A percentile compares a stretch with the other conserved stretches of the same genome.
phyloP scores from a whole-genome alignment of 2,888 invertebrate species.

The Leucophenga montana region DNA sequence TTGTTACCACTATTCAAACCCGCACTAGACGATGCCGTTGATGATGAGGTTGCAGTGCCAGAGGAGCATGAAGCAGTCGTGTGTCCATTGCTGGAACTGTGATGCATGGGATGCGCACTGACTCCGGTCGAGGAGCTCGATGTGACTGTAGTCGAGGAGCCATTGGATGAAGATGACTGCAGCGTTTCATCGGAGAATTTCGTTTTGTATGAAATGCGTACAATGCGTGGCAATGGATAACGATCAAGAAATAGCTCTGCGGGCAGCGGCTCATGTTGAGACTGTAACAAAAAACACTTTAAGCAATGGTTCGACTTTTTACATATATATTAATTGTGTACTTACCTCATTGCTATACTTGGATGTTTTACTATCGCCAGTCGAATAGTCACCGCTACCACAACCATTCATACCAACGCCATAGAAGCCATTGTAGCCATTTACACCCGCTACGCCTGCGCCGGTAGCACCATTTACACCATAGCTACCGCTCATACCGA shows the following conservation, averaged over 20 bases:
- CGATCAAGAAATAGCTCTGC: constrained; percentile 72
- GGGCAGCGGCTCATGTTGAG: constrained; percentile 68
- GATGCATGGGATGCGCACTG: constrained; percentile 40
- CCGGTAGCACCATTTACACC: constrained; percentile 50
- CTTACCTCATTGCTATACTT: constrained; percentile 72
- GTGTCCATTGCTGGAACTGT: constrained; percentile 25
- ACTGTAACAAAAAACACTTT: constrained; percentile 44
- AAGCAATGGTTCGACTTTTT: background rate
- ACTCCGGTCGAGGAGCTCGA: constrained; percentile 58
- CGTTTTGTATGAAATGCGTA: constrained; percentile 67
- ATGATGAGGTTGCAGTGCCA: constrained; percentile 41
- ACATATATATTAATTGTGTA: constrained; percentile 16
- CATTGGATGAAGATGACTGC: constrained; percentile 72
- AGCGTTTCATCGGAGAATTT: constrained; percentile 71
- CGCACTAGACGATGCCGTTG: constrained; percentile 43
- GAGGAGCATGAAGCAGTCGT: constrained; percentile 33
- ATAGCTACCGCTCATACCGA: constrained; percentile 49
- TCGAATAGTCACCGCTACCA: constrained; percentile 69
- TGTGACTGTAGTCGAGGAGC: constrained; percentile 68
- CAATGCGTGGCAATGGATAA: constrained; percentile 70
- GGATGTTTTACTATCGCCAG: constrained; percentile 73
- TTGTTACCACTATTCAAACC: constrained; percentile 31
- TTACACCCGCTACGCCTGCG: constrained; percentile 56
- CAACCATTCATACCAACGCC: constrained; percentile 25
- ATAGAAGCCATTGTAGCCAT: constrained; percentile 50